phyloP scores from a whole-genome alignment of 2,797 vertebrate genomes.

The Jordanella pulchra region DNA sequence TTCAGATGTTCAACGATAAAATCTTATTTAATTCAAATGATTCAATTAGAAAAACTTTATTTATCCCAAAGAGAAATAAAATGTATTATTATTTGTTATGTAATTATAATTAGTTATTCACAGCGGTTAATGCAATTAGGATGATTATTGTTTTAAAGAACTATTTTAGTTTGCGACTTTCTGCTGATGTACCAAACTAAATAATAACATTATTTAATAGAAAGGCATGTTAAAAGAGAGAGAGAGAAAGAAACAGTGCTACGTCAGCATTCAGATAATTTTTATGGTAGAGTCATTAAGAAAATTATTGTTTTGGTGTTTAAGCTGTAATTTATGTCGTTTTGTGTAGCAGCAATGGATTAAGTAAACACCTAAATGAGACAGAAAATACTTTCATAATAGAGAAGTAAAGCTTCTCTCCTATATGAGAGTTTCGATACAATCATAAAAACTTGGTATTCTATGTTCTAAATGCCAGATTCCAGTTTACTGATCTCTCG shows the following conservation, averaged over 20 bases:
- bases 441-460: slow-evolving; percentile 12
- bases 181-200: not conserved
- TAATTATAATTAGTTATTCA: no score
- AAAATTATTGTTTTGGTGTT: not conserved
- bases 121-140: not conserved
- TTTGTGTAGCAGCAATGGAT: slow-evolving; percentile 27
- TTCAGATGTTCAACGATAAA: no score
- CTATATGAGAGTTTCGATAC: not conserved
- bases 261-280: not conserved
- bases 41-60: no score
- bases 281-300: not conserved
- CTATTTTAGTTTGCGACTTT: not conserved
- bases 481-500: slow-evolving; percentile 31
- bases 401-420: slow-evolving; percentile 1
- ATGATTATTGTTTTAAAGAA: not conserved
- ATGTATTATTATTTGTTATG: no score
- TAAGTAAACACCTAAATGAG: slow-evolving; percentile 15
- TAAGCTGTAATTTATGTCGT: not conserved
- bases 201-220: not conserved
- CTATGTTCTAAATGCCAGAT: slow-evolving; percentile 9
- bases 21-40: no score
- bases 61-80: no score
- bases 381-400: slow-evolving; percentile 42
- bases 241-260: no score
- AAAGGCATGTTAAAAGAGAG: not conserved